These are phyloP conservation scores for Melanocharis versteri DNA, from an alignment of 2,113 vertebrate species.

Conservation along the genomic window DNA sequence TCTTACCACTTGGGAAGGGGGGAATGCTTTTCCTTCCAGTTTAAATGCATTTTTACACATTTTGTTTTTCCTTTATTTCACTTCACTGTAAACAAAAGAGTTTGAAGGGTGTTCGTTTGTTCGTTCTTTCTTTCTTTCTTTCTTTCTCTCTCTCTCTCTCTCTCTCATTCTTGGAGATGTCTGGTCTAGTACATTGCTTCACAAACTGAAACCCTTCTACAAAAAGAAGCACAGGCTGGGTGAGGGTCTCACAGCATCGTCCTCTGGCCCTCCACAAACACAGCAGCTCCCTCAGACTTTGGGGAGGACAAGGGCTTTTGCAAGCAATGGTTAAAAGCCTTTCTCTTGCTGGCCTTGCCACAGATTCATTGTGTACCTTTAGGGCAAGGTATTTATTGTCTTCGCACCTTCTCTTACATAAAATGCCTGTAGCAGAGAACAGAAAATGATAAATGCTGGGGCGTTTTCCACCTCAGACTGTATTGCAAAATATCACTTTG, in stretches of 20 bases:
- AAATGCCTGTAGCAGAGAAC: not conserved
- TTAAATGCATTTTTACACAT: not conserved
- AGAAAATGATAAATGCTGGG: not conserved
- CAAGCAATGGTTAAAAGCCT: not conserved
- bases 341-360: not conserved
- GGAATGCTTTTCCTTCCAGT: not conserved
- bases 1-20: accelerated
- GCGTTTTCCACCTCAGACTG: not conserved
- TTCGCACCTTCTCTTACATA: not conserved
- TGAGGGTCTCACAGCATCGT: not conserved
- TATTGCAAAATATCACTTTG: not conserved
- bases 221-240: not conserved
- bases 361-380: not conserved
- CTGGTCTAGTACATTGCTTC: not conserved
- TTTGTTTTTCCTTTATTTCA: not conserved
- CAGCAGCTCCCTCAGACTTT: not conserved
- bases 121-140: no score
- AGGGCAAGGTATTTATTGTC: not conserved
- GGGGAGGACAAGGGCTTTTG: not conserved
- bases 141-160: accelerated
- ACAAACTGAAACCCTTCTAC: not conserved
- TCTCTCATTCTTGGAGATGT: not conserved
- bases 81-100: not conserved
- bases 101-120: not conserved
- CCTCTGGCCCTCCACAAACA: not conserved